Evolutionary conservation across 2,888 invertebrate species (phyloP).

Genomic region (Macrosiphum euphorbiae): DNA sequence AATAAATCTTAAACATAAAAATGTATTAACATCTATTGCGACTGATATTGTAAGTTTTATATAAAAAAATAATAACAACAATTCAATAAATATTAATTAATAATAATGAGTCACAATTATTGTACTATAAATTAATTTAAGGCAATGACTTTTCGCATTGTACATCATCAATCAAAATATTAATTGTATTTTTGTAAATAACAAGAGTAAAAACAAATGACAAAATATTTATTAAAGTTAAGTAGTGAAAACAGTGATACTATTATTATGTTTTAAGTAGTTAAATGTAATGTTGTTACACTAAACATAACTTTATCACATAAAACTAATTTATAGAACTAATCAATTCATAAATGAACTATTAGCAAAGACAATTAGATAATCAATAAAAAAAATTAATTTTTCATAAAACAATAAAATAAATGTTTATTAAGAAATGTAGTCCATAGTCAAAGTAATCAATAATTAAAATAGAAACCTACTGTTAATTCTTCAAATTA

Average conservation of each 20-base stretch:
- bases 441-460: not conserved
- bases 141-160: not conserved
- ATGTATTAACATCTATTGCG: constrained; percentile 2
- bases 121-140: constrained; percentile 13
- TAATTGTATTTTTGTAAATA: constrained; percentile 1
- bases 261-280: not conserved
- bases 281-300: not conserved
- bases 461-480: not conserved
- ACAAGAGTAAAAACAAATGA: not conserved
- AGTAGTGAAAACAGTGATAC: not conserved
- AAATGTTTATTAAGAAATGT: not conserved
- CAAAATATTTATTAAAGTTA: not conserved
- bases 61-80: constrained; percentile 13
- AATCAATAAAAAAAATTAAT: not conserved
- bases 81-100: not conserved
- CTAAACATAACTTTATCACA: not conserved
- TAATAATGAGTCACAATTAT: constrained; percentile 3
- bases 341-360: not conserved
- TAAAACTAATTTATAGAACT: not conserved
- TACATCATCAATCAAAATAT: not conserved
- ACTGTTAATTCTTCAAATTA: not conserved
- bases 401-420: not conserved
- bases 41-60: not conserved
- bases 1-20: not conserved
- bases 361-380: not conserved